phyloP scores from a whole-genome alignment of 2,113 vertebrate species.

The Aptenodytes forsteri region DNA sequence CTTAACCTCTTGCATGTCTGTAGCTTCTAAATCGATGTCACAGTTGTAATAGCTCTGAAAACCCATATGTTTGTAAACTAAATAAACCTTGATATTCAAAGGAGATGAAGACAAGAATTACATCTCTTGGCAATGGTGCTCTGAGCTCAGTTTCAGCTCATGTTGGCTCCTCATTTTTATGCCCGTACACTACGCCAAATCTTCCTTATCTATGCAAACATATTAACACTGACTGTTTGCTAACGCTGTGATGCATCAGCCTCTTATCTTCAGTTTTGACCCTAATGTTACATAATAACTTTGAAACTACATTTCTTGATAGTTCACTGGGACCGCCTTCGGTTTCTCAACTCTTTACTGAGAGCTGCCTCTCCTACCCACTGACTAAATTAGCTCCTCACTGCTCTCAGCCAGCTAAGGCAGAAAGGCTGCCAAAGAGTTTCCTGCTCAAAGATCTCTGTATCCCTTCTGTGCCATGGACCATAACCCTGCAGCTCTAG shows the following conservation, averaged over 20 bases:
- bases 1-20: conserved; percentile 64
- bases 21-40: conserved; percentile 65
- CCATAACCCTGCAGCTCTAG: not conserved
- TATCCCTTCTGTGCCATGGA: not conserved
- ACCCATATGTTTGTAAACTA: conserved; percentile 70
- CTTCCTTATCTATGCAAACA: conserved; percentile 62
- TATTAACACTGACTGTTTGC: conserved; percentile 44
- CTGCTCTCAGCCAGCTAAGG: not conserved
- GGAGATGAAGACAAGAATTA: conserved; percentile 69
- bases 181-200: conserved; percentile 41
- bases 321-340: conserved; percentile 10
- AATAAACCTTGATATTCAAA: conserved; percentile 70
- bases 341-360: not conserved
- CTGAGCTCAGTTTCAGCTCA: conserved; percentile 56
- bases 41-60: conserved; percentile 64
- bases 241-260: conserved; percentile 25
- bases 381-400: conserved; percentile 23
- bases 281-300: conserved; percentile 20
- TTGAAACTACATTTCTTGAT: not conserved
- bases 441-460: conserved; percentile 12
- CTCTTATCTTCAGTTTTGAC: conserved; percentile 45
- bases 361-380: conserved; percentile 27
- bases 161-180: conserved; percentile 57
- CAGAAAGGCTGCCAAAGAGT: conserved; percentile 21
- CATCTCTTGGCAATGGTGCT: conserved; percentile 66